Evolutionary conservation across 2,888 invertebrate genomes (phyloP).

Genomic region (Cephus runcator): DNA sequence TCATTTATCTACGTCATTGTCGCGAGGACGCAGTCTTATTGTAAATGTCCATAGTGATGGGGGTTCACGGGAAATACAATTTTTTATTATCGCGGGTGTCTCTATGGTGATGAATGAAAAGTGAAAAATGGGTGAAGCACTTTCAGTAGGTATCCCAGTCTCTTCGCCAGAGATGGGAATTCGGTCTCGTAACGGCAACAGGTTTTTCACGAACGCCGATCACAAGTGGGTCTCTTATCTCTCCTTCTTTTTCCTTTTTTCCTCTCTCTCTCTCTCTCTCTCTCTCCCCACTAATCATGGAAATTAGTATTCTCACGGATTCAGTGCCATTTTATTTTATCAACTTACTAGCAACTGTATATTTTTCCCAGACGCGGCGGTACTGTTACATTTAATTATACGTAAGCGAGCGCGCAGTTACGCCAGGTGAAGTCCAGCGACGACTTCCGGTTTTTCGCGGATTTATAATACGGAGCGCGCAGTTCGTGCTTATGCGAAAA

Average conservation of each 20-base stretch:
- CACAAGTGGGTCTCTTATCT: neutral
- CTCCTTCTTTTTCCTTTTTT: constrained; percentile 1
- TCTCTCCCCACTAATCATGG: constrained; percentile 4
- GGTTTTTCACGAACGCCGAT: neutral
- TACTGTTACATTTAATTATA: neutral
- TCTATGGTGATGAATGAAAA: neutral
- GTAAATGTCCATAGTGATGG: neutral
- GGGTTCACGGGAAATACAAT: neutral
- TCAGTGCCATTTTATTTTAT: neutral
- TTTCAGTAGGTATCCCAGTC: neutral
- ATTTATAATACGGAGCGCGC: neutral
- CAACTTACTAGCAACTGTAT: neutral
- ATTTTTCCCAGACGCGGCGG: neutral
- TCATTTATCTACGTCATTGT: neutral
- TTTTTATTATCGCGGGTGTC: neutral
- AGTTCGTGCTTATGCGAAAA: neutral
- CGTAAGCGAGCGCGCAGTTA: neutral
- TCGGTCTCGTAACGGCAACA: neutral
- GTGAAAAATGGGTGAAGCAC: neutral
- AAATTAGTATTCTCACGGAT: neutral
- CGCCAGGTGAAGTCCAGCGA: neutral
- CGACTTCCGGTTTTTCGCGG: neutral
- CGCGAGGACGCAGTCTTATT: neutral
- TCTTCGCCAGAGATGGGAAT: neutral
- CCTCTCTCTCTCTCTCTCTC: constrained; percentile 13